phyloP scores from a whole-genome alignment of 2,113 vertebrate genomes.

The Poeciliopsis retropinna region DNA sequence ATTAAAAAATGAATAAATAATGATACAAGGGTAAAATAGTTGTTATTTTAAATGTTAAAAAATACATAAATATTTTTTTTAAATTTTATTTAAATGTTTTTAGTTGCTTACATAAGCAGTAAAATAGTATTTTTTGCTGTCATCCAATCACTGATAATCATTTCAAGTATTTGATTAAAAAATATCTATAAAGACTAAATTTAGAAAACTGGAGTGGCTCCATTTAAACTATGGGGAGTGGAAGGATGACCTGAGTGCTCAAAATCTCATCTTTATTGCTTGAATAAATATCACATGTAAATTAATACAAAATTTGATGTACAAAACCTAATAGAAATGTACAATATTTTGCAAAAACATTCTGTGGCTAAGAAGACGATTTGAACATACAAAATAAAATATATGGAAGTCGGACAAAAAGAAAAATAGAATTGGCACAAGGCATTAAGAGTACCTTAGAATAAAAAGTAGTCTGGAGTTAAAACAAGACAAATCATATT shows the following conservation, averaged over 20 bases:
- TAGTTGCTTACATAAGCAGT: too few species aligned
- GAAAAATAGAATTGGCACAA: conserved; percentile 42
- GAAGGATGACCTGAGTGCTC: neutral
- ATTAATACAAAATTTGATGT: conserved; percentile 37
- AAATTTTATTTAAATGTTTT: too few species aligned
- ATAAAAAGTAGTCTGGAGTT: neutral
- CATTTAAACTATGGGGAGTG: neutral
- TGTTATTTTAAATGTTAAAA: too few species aligned
- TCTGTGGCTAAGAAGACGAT: neutral
- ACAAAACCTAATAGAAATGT: conserved; percentile 45
- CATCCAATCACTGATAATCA: too few species aligned
- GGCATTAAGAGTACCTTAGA: neutral
- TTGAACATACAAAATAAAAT: conserved; percentile 3
- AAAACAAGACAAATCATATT: neutral
- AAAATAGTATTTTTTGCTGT: too few species aligned
- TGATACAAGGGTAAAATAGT: too few species aligned
- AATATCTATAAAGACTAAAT: too few species aligned
- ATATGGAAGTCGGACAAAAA: conserved; percentile 14
- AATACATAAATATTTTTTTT: too few species aligned
- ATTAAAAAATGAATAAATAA: too few species aligned
- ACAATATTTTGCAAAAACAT: neutral
- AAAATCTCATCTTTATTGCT: conserved; percentile 45
- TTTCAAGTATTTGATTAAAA: too few species aligned
- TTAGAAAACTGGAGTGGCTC: neutral
- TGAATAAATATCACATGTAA: conserved; percentile 54